Conservation (phyloP, 2,113 vertebrate genomes). For the Parus major region DNA sequence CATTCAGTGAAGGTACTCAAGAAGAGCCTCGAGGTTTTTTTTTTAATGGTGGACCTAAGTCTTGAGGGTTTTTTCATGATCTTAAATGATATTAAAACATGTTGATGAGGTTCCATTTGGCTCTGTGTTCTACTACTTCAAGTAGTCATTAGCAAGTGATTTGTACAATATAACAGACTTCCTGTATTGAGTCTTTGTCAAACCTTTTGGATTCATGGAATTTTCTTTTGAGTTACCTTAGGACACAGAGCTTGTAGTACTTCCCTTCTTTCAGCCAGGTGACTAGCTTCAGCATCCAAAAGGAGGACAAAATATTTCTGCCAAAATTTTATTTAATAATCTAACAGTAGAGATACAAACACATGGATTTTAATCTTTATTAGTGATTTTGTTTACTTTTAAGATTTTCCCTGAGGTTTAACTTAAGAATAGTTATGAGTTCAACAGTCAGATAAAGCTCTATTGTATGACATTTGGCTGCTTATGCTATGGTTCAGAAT, state of each 20-base stretch:
- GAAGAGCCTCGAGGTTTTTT: background rate
- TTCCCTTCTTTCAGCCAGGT: background rate
- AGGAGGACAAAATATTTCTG: background rate
- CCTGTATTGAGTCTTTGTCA: background rate
- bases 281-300: background rate
- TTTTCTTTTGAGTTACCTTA: background rate
- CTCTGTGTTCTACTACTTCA: background rate
- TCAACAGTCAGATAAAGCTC: background rate
- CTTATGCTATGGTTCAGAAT: background rate
- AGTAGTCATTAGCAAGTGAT: background rate
- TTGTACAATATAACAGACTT: background rate
- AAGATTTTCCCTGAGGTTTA: background rate
- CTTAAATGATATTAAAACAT: background rate
- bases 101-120: background rate
- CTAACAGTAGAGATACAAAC: background rate
- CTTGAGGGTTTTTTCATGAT: background rate
- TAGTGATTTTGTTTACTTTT: background rate
- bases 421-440: background rate
- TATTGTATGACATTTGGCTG: background rate
- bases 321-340: background rate
- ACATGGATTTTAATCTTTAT: background rate
- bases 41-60: background rate
- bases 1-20: background rate
- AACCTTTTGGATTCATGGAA: background rate
- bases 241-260: background rate